phyloP scores from a whole-genome alignment of 2,888 invertebrate genomes.

The Heliconius charithonia region DNA sequence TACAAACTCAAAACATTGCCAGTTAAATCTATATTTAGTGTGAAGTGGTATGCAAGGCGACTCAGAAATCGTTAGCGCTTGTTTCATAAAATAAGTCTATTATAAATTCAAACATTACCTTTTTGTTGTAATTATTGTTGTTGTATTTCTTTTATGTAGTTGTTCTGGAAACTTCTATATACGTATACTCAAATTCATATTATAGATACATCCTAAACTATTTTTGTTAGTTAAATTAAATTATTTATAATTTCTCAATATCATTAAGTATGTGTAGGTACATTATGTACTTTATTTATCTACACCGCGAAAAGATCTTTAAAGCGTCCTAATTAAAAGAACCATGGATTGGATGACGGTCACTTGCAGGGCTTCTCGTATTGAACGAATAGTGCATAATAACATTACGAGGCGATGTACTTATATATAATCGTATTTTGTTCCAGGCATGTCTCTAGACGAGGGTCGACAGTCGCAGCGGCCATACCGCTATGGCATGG shows the following conservation, averaged over 20 bases:
- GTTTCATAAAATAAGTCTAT: background rate
- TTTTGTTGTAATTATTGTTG: no score
- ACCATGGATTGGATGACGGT: background rate
- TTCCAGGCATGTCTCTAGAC: slow-evolving; percentile 86
- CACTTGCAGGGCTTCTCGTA: slow-evolving; percentile 17
- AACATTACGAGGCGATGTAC: slow-evolving; percentile 1
- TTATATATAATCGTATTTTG: slow-evolving; percentile 30
- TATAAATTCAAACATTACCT: background rate
- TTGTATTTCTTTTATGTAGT: no score
- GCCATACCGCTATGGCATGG: slow-evolving; percentile 89
- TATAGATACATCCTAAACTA: background rate
- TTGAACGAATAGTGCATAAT: slow-evolving; percentile 18
- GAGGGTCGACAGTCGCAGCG: slow-evolving; percentile 87
- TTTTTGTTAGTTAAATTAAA: background rate
- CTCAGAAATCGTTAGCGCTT: background rate
- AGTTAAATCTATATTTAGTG: background rate
- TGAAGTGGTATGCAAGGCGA: background rate
- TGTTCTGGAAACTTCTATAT: no score
- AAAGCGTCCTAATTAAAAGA: background rate
- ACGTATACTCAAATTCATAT: background rate
- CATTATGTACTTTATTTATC: background rate
- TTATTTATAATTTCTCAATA: background rate
- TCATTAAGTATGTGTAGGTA: background rate
- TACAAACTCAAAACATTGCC: background rate
- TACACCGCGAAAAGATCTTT: background rate